phyloP scores from a whole-genome alignment of 2,797 vertebrate genomes.

The Gymnodraco acuticeps region DNA sequence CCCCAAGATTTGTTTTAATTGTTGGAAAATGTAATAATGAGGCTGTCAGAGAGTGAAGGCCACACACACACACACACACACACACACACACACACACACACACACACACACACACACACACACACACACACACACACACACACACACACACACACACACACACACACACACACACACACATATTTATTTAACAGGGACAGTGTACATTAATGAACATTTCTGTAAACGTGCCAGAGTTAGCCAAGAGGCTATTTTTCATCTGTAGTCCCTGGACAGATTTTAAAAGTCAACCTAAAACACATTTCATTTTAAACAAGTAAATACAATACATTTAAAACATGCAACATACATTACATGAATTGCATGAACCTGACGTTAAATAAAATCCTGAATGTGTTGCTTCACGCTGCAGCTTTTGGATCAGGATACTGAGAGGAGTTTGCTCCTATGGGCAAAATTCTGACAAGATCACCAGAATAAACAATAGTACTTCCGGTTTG shows the following conservation, averaged over 20 bases:
- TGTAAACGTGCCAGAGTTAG: no score
- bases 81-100: background rate
- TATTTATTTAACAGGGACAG: no score
- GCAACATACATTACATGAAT: no score
- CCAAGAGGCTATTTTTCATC: no score
- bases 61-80: background rate
- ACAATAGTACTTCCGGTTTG: conserved; percentile 27
- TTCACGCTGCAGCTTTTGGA: conserved; percentile 34
- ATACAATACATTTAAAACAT: no score
- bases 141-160: background rate
- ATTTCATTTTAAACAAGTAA: no score
- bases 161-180: background rate
- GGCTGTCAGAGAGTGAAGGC: no score
- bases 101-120: background rate
- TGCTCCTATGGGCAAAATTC: background rate
- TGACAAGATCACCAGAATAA: background rate
- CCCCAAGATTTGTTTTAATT: background rate
- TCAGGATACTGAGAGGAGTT: conserved; percentile 15
- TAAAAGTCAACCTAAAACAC: no score
- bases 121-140: background rate
- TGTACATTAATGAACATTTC: no score
- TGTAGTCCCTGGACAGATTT: no score
- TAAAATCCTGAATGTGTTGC: conserved; percentile 4
- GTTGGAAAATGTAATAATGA: conserved; percentile 3
- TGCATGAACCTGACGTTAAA: conserved; percentile 11